Evolutionary conservation across 2,113 vertebrate species (phyloP), one percentile per base, ranked within the genome.

Genomic region (Saccopteryx bilineata): DNA sequence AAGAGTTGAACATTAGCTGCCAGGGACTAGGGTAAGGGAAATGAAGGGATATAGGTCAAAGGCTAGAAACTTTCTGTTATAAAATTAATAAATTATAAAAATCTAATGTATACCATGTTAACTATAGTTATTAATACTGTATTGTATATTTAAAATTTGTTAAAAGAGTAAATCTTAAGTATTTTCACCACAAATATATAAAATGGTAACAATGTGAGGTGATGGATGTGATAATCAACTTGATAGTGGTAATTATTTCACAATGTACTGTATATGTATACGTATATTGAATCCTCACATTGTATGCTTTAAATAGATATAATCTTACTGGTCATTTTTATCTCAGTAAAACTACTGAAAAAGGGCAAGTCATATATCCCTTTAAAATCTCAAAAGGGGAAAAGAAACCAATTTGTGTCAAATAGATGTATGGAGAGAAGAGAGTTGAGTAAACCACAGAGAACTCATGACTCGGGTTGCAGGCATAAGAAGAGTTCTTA

Each of bases 131-230:
- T 69, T 69, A 68, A 61, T 52, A 39, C 33, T 28, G 3, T 39
- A 79, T 31, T 71, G 2, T 54, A 52, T 18, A 54, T 56, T 79
- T 71, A 31, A 50, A 52, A 71, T 39, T 87, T 69, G 26, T n/a
- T 54, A 50, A 60, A 75, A 86, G 39, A 71, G 24, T 52, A 33
- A 61, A 50, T 80, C 28, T 93, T 61, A 52, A 79, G 39, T 15
- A 50, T 71, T 87, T 9, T 93, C 65, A 87, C 11, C 18, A 31
- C 17, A 61, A 61, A 93, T 80, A 87, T 61, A 26, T 52, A 79
- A 76, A 69, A 93, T 19, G 12, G 23, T 79, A 58, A 78, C 54
- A 69, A n/a, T 89, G 21, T 87, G 74, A 93, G 31, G 54, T 80
- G 31, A 87, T 39, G 17, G 54, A 28, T 80, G 6, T 61, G 31